Conservation (phyloP, 2,113 vertebrate genomes). For the Chrysemys picta region DNA sequence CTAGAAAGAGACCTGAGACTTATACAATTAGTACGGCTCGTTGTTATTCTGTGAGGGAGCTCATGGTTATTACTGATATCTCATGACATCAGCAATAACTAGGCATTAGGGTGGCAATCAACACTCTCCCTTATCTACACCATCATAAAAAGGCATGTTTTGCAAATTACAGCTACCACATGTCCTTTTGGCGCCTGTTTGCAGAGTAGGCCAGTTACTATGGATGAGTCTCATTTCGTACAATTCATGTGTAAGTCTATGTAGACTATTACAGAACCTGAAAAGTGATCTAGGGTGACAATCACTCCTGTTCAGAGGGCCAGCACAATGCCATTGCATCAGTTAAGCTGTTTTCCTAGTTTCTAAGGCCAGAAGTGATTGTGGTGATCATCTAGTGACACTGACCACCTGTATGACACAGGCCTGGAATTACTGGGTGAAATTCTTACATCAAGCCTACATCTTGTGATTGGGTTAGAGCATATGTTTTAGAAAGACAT, state of each 20-base stretch:
- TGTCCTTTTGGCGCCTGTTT: background rate
- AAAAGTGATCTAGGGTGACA: background rate
- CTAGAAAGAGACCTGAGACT: conserved; percentile 21
- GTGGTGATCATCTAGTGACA: background rate
- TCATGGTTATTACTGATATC: background rate
- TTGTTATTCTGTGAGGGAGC: conserved; percentile 35
- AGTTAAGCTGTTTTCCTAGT: background rate
- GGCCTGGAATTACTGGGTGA: background rate
- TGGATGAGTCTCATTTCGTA: background rate
- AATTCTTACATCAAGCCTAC: background rate
- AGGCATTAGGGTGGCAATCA: background rate
- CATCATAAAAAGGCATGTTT: background rate
- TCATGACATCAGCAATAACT: background rate
- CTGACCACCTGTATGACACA: accelerated
- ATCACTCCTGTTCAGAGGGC: background rate
- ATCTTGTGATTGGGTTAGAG: background rate
- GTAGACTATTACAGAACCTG: accelerated
- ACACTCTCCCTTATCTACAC: background rate
- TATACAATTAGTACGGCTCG: conserved; percentile 18
- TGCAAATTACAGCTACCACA: accelerated
- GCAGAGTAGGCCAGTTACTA: background rate
- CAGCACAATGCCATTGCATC: background rate
- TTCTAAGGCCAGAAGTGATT: background rate
- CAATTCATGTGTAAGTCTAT: background rate
- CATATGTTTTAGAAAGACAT: background rate